These are phyloP conservation scores for Norana najaformis DNA, from an alignment of 2,888 invertebrate species.

Conservation along the genomic window DNA sequence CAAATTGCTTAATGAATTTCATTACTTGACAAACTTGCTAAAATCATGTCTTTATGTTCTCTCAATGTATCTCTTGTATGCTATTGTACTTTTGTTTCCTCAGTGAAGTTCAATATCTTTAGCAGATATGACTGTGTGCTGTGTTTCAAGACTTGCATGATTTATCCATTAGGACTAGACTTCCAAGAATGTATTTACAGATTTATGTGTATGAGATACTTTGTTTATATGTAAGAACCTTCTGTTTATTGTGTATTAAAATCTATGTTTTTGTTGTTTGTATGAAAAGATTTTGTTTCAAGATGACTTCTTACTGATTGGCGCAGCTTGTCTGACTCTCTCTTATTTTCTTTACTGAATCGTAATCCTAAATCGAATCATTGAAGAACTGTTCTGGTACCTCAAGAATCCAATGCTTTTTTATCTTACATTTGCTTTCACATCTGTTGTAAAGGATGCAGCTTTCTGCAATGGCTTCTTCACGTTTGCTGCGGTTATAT, in stretches of 20 bases:
- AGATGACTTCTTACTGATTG: not conserved
- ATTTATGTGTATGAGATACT: not conserved
- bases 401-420: not conserved
- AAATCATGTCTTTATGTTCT: not conserved
- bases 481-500: not conserved
- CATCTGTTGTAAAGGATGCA: not conserved
- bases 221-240: not conserved
- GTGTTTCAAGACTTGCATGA: not conserved
- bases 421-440: not conserved
- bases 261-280: not conserved
- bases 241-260: not conserved
- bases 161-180: not conserved
- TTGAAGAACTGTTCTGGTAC: no score
- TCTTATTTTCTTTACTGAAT: not conserved
- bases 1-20: not conserved
- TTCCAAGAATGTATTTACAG: not conserved
- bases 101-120: not conserved
- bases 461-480: slow-evolving; percentile 9
- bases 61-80: not conserved
- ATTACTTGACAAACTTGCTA: not conserved
- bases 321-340: not conserved
- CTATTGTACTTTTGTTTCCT: not conserved
- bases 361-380: no score
- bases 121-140: not conserved
- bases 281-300: not conserved